These are phyloP conservation scores for Agapetus fuscipes DNA, from an alignment of 2,888 invertebrate species.

Conservation along the genomic window DNA sequence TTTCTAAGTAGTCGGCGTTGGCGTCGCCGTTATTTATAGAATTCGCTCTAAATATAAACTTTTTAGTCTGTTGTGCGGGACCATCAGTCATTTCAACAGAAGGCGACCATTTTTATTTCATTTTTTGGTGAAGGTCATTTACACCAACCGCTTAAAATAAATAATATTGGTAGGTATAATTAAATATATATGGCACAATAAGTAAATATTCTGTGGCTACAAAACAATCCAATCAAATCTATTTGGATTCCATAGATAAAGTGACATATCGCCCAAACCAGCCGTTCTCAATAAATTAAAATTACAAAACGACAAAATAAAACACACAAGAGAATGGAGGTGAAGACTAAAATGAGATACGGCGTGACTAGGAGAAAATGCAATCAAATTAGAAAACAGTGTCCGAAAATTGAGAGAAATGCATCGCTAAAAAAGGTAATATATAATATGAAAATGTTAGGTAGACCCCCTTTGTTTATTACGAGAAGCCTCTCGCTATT, in stretches of 20 bases:
- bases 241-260: no score
- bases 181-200: no score
- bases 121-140: no score
- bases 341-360: slow-evolving; percentile 22
- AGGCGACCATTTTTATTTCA: neutral
- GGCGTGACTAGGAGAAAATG: slow-evolving; percentile 31
- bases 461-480: no score
- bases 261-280: no score
- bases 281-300: no score
- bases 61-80: slow-evolving; percentile 56
- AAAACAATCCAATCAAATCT: no score
- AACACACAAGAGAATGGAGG: slow-evolving; percentile 22
- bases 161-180: no score
- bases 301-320: slow-evolving; percentile 10
- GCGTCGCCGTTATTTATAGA: slow-evolving; percentile 46
- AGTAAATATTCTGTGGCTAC: no score
- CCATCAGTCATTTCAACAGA: slow-evolving; percentile 43
- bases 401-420: slow-evolving; percentile 36
- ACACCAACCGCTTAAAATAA: no score
- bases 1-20: slow-evolving; percentile 64
- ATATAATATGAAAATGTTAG: no score
- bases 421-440: slow-evolving; percentile 33
- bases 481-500: no score
- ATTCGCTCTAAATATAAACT: slow-evolving; percentile 71
- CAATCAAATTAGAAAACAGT: slow-evolving; percentile 30